Percentiles rank a stretch among this genome's conserved stretches.
phyloP scores from a whole-genome alignment of 2,888 invertebrate species.

The Dermolepida albohirtum region DNA sequence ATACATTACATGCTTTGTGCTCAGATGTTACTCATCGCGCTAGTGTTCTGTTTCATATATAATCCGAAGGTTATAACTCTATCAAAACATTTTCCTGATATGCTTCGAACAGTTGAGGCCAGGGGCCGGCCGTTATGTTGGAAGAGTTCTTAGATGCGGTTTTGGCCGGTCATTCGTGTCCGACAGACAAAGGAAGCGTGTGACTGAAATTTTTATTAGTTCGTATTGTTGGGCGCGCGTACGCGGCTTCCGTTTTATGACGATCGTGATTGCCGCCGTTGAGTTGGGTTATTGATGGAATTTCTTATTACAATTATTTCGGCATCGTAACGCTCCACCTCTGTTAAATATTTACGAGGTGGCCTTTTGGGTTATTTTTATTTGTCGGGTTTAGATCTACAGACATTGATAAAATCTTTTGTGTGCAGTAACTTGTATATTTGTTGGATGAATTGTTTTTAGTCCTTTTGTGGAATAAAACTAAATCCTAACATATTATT shows the following conservation, averaged over 20 bases:
- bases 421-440: no score
- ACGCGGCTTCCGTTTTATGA: conserved; percentile 32
- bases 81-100: background rate
- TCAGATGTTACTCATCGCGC: background rate
- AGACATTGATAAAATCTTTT: background rate
- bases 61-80: background rate
- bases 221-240: conserved; percentile 1
- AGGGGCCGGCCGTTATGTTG: background rate
- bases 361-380: conserved; percentile 26
- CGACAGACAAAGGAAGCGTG: conserved; percentile 33
- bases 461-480: no score
- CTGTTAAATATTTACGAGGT: conserved; percentile 26
- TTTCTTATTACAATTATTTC: conserved; percentile 5
- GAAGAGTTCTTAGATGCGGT: background rate
- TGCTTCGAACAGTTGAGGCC: no score
- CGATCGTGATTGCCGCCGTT: conserved; percentile 15
- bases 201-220: conserved; percentile 36
- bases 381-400: background rate
- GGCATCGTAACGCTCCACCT: background rate
- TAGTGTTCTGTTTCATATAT: background rate
- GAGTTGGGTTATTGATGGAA: conserved; percentile 7
- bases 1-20: background rate
- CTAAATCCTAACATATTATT: no score
- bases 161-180: conserved; percentile 1
- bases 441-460: no score